Conservation (phyloP, 2,113 vertebrate species). For the Onychorhynchus coronatus region DNA sequence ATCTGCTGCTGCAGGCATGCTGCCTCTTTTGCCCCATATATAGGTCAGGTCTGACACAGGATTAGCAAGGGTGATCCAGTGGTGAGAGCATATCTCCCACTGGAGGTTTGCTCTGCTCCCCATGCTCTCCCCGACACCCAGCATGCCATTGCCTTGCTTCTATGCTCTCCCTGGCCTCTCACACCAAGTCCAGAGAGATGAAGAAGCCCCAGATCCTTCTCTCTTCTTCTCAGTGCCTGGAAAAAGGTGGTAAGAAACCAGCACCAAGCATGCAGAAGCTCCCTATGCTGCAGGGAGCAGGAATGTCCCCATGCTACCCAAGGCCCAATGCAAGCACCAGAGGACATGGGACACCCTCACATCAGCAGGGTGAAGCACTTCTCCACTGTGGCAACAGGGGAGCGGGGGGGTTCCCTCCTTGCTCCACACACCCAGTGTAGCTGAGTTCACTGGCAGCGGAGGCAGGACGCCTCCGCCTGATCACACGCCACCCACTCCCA, state of each 20-base stretch:
- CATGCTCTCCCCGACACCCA: not conserved
- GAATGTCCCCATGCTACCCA: not conserved
- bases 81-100: not conserved
- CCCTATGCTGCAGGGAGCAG: not conserved
- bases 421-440: not conserved
- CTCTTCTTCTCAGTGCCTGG: not conserved
- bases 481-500: conserved; percentile 47
- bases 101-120: not conserved
- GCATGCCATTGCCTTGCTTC: not conserved
- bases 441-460: not conserved
- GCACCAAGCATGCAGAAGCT: not conserved
- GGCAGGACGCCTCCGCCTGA: conserved; percentile 37
- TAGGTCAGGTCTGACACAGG: conserved; percentile 58
- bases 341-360: not conserved
- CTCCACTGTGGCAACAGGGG: rapidly evolving
- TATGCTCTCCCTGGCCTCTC: not conserved
- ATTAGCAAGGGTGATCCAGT: conserved; percentile 23
- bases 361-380: not conserved
- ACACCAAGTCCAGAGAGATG: not conserved
- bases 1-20: conserved; percentile 45
- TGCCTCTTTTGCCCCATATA: conserved; percentile 36
- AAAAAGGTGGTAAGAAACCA: not conserved
- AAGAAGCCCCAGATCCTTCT: not conserved
- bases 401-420: not conserved
- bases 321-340: not conserved